Conservation (phyloP, 2,113 vertebrate species). For the Zosterops borbonicus region DNA sequence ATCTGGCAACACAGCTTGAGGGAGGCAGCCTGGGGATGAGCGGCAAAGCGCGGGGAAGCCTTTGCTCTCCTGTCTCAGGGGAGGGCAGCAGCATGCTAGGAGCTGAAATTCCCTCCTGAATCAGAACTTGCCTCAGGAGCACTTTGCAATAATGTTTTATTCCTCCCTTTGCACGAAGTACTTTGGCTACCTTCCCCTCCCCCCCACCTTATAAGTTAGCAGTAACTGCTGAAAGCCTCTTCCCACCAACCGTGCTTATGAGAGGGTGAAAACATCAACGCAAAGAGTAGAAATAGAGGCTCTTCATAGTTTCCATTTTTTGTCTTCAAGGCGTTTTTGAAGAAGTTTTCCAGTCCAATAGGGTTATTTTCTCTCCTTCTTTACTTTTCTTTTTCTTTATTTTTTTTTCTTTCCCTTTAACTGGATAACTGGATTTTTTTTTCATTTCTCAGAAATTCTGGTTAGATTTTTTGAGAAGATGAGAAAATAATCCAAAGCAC, state of each 20-base stretch:
- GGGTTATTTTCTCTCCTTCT: conserved; percentile 30
- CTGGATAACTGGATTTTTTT: conserved; percentile 53
- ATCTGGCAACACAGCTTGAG: background rate
- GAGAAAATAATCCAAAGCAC: conserved; percentile 21
- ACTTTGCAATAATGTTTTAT: background rate
- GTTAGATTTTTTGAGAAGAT: conserved; percentile 20
- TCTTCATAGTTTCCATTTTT: conserved; percentile 63
- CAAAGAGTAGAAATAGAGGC: conserved; percentile 61
- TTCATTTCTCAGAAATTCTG: conserved; percentile 37
- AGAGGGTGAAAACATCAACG: conserved; percentile 34
- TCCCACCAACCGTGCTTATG: background rate
- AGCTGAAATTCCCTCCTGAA: background rate
- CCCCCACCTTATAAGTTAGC: background rate
- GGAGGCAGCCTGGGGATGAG: conserved; percentile 15
- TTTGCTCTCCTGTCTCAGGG: background rate
- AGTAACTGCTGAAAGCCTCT: conserved; percentile 1
- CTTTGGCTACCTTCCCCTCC: background rate
- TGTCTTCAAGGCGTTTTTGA: conserved; percentile 59
- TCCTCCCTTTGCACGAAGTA: background rate
- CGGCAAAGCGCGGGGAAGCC: background rate
- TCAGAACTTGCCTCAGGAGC: background rate
- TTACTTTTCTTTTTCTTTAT: background rate
- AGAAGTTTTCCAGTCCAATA: conserved; percentile 47
- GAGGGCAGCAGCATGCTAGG: background rate
- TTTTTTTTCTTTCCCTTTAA: background rate